Conservation (phyloP, 1,140 invertebrate species). For the Muscidifurax raptorellus region DNA sequence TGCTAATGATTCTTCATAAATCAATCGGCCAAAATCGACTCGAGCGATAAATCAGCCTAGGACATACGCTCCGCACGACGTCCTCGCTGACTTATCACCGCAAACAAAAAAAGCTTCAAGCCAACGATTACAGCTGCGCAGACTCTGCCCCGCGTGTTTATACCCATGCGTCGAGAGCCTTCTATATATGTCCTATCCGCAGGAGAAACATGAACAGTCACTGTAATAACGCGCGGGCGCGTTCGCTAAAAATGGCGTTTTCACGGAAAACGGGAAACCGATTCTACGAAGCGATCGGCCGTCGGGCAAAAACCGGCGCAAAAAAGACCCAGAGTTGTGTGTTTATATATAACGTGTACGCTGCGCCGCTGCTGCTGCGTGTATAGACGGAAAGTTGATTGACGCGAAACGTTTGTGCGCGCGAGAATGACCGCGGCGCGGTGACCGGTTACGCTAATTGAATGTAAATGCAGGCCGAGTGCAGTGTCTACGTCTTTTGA, state of each 20-base stretch:
- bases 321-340: not conserved
- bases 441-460: not conserved
- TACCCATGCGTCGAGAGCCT: not conserved
- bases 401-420: not conserved
- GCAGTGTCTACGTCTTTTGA: not conserved
- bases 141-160: too few relatives aligned
- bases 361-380: too few relatives aligned
- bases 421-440: not conserved
- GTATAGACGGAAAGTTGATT: not conserved
- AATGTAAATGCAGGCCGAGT: not conserved
- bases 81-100: not conserved
- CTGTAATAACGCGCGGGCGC: not conserved
- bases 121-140: not conserved
- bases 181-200: not conserved
- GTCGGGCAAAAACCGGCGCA: not conserved
- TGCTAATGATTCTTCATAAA: not conserved
- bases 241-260: not conserved
- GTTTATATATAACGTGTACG: too few relatives aligned
- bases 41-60: not conserved
- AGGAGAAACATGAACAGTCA: not conserved
- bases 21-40: not conserved
- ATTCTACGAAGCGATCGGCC: not conserved
- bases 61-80: not conserved
- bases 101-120: not conserved
- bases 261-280: not conserved